Evolutionary conservation across 1,140 invertebrate species (phyloP), one percentile per base, ranked within the genome.

Genomic region (Hyles euphorbiae): DNA sequence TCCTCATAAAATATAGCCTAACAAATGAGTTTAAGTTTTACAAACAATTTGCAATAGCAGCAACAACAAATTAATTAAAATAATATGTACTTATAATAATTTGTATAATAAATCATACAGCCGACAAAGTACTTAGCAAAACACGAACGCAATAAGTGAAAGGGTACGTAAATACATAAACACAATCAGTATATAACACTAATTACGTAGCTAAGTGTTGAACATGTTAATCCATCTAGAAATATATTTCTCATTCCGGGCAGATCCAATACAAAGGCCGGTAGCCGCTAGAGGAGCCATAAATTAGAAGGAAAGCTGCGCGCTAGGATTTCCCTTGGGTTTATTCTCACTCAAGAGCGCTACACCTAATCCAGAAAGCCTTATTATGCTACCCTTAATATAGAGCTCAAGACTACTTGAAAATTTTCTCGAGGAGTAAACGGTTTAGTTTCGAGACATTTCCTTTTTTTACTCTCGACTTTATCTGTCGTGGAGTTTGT

Each of bases 291-390:
- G 77, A 87, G 78, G 63, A 76, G 78, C 76, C 70, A 88, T 88
- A 88, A 88, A 88, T 88, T 85, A 86, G 75, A 71, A 65, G 81
- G 76, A 85, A 87, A 88, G 86, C 85, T 84, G 78, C 81, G 81
- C 78, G 76, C 77, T 76, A 81, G 86, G 83, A 88, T 88, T 87
- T 87, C 83, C 83, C 86, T 67, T 74, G 86, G 78, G 83, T 76
- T 87, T 88, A 88, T 85, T 87, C 85, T 78, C 85, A 87, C 83
- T 88, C 81, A 87, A 86, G 82, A 81, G 82, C 83, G 76, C 80
- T 79, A 72, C 79, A 77, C 83, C 81, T 88, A 88, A 88, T 88
- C 86, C 83, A 81, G 81, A 83, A 85, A 85, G 83, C 83, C 83
- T 84, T 88, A 88, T 88, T 88, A 88, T 87, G 73, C 82, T 81